These are phyloP conservation scores for Gymnocypris eckloni DNA, from an alignment of 2,797 vertebrate genomes.

Conservation along the genomic window DNA sequence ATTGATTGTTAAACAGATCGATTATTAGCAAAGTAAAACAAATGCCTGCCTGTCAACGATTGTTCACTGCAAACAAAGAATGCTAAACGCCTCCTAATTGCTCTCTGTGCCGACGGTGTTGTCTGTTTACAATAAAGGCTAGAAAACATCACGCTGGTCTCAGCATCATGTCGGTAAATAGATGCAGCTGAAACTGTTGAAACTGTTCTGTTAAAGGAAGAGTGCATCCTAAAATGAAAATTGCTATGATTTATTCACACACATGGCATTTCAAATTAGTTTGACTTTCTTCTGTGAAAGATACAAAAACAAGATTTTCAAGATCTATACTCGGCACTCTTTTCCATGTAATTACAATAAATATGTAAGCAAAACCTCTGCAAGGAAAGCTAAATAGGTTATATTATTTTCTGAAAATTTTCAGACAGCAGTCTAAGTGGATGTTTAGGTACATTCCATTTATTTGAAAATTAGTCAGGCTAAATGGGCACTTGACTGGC, in stretches of 20 bases:
- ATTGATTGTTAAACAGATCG: slow-evolving; percentile 60
- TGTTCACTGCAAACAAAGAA: slow-evolving; percentile 58
- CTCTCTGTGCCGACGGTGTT: slow-evolving; percentile 46
- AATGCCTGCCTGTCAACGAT: slow-evolving; percentile 57
- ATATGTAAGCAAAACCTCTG: background rate
- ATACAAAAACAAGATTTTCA: background rate
- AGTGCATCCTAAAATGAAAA: background rate
- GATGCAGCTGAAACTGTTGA: background rate
- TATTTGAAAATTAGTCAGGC: background rate
- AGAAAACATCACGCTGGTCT: slow-evolving; percentile 32
- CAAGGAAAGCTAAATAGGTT: background rate
- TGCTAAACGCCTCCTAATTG: slow-evolving; percentile 63
- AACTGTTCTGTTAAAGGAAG: background rate
- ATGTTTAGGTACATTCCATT: background rate
- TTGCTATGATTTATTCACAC: background rate
- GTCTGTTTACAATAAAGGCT: slow-evolving; percentile 52
- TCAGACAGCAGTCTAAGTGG: background rate
- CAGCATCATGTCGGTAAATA: background rate
- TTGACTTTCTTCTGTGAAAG: background rate
- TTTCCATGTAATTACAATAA: background rate
- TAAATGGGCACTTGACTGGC: background rate
- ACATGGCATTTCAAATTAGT: background rate
- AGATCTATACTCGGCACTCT: background rate
- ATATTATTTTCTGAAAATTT: background rate
- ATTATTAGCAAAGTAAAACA: slow-evolving; percentile 66